Base-by-base conservation (phyloP, 1,140 invertebrate genomes). In the Pinna nobilis region DNA sequence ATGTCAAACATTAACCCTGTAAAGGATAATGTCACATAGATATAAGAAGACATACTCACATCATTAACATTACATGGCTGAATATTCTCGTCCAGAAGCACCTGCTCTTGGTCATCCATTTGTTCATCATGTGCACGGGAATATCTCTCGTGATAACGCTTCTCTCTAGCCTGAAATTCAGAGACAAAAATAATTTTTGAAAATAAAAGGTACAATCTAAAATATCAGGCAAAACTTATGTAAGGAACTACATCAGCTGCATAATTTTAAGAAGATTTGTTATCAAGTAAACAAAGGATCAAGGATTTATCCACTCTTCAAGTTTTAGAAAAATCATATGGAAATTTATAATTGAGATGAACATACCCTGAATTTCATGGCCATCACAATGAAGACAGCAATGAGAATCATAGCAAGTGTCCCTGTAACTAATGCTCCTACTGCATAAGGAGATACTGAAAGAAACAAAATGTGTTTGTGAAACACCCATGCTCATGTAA, bases 61-160 rank as follows among this genome's bases (percentile, higher is more conserved):
- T n/a, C n/a, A n/a, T n/a, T n/a, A n/a, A n/a, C 51, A 25, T 35
- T 57, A 1, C 18, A 33, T 11, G 79, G 78, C 44, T 83, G 82
- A 7, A 82, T 76, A 44, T 76, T 82, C n/a, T 87, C 85, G 76
- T 87, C 85, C 37, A 87, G 67, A 3, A 87, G 65, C 66, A 85
- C 85, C 30, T 84, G 81, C 51, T 86, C 85, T 57, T 87, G 85
- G 57, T 87, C 85, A 77, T 87, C 85, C 55, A 85, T 66, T 13
- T 77, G 82, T 47, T 87, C 85, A 74, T 87, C 85, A 70, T 84
- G 82, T 15, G 77, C 77, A n/a, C 81, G 69, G 0, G 82, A 69
- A 37, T 84, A 61, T 57, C 83, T 78, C 44, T 83, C 78, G 35
- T 79, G 74, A 49, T 81, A 74, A 47, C 63, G 70, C 23, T 75